Conservation (phyloP, 2,797 vertebrate genomes). For the Onychomys leucogaster region DNA sequence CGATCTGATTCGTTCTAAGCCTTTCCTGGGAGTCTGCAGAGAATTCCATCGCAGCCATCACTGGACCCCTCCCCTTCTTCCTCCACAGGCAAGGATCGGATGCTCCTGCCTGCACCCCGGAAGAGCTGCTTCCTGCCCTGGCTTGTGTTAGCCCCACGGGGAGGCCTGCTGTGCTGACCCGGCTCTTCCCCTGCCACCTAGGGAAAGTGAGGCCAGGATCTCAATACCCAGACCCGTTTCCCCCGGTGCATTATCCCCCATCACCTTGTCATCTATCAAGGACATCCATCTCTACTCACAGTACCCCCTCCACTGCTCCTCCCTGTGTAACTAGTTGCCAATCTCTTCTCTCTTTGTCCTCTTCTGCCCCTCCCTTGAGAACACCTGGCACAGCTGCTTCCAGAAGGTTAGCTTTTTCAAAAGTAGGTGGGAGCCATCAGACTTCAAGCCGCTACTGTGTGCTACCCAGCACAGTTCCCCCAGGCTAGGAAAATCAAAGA, state of each 20-base stretch:
- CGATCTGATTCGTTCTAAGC: constrained; percentile 21
- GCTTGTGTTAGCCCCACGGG: background rate
- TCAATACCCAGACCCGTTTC: background rate
- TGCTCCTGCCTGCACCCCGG: background rate
- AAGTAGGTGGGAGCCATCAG: constrained; percentile 60
- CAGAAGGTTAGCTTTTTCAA: constrained; percentile 62
- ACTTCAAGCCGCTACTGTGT: constrained; percentile 69
- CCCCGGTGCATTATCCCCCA: background rate
- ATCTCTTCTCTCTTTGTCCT: constrained; percentile 55
- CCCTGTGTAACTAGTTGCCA: background rate
- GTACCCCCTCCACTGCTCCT: background rate
- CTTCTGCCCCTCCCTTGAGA: constrained; percentile 29
- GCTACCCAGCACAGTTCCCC: constrained; percentile 24
- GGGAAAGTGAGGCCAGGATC: background rate
- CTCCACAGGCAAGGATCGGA: background rate
- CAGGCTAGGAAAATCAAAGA: constrained; percentile 71
- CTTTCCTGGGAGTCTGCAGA: background rate
- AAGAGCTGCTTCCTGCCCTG: background rate
- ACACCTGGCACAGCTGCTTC: constrained; percentile 21
- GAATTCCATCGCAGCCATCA: background rate
- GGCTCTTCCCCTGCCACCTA: background rate
- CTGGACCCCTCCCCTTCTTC: background rate
- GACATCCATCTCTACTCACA: background rate
- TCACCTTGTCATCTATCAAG: background rate
- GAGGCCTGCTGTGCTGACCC: background rate